These are phyloP conservation scores for Ceyx margarethae DNA, from an alignment of 2,113 vertebrate genomes.

Conservation along the genomic window DNA sequence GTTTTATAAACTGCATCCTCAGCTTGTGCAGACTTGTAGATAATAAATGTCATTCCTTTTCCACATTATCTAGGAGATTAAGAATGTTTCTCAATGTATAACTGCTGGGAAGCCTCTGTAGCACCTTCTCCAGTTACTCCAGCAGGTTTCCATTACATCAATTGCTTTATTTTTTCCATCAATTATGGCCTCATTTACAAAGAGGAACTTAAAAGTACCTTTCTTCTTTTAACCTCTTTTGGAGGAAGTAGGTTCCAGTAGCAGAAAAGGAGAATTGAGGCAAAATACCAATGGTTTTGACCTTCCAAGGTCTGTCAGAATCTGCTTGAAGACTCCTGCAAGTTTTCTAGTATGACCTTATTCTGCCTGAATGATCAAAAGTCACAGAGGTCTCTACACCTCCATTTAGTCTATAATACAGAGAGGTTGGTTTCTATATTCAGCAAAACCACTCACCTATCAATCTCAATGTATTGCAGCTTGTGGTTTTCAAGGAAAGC, in stretches of 20 bases:
- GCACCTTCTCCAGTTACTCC: constrained; percentile 58
- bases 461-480: background rate
- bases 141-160: constrained; percentile 50
- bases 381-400: background rate
- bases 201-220: constrained; percentile 32
- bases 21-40: constrained; percentile 48
- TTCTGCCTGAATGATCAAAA: background rate
- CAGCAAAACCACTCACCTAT: background rate
- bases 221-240: constrained; percentile 19
- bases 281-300: background rate
- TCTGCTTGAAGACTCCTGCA: background rate
- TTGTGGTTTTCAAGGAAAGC: background rate
- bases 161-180: constrained; percentile 44
- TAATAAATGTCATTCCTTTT: constrained; percentile 46
- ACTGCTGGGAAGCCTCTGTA: constrained; percentile 49
- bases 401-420: background rate
- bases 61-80: constrained; percentile 47
- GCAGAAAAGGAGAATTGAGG: background rate
- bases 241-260: background rate
- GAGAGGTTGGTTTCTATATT: background rate
- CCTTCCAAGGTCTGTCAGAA: background rate
- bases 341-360: background rate
- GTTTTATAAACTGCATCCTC: constrained; percentile 28
- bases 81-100: constrained; percentile 35
- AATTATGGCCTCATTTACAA: constrained; percentile 35